Percentiles rank a stretch among this genome's conserved stretches.
Evolutionary conservation across 2,888 invertebrate genomes (phyloP).

Genomic region (Pimpla rufipes): DNA sequence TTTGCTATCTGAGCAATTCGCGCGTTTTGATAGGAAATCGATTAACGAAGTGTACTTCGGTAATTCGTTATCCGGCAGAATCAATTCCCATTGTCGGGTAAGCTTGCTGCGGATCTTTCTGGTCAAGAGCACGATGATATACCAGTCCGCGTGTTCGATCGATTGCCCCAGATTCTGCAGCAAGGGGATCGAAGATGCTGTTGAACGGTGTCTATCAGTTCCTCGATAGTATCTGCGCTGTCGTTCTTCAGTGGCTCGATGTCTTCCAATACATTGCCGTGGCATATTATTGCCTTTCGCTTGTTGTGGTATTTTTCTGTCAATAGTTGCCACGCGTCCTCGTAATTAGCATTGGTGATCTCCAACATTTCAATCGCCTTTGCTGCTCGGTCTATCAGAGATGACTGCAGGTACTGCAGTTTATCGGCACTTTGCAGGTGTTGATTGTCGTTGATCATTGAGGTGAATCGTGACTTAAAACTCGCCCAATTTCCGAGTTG

Average conservation of each 20-base stretch:
- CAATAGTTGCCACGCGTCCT: slow-evolving; percentile 67
- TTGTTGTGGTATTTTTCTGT: slow-evolving; percentile 63
- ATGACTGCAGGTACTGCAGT: slow-evolving; percentile 67
- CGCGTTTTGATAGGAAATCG: slow-evolving; percentile 58
- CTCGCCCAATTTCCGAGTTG: slow-evolving; percentile 67
- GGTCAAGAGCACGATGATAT: slow-evolving; percentile 21
- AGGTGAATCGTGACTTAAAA: slow-evolving; percentile 66
- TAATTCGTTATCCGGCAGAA: slow-evolving; percentile 51
- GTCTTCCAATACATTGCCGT: slow-evolving; percentile 49
- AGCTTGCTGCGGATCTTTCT: slow-evolving; percentile 42
- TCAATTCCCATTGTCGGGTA: slow-evolving; percentile 55
- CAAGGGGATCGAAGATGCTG: slow-evolving; percentile 64
- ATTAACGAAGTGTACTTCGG: slow-evolving; percentile 42
- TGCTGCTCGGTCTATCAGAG: slow-evolving; percentile 67
- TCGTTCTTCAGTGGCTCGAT: slow-evolving; percentile 33
- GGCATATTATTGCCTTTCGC: slow-evolving; percentile 61
- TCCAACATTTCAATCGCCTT: slow-evolving; percentile 66
- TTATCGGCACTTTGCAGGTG: slow-evolving; percentile 61
- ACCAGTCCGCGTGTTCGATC: slow-evolving; percentile 36
- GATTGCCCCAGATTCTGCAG: slow-evolving; percentile 46
- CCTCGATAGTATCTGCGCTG: slow-evolving; percentile 37
- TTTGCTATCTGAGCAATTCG: slow-evolving; percentile 45
- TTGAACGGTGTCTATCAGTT: slow-evolving; percentile 50
- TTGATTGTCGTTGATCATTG: slow-evolving; percentile 60
- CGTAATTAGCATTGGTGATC: slow-evolving; percentile 67